Evolutionary conservation across 2,888 invertebrate genomes (phyloP).

Genomic region (Oeneis ivallda): DNA sequence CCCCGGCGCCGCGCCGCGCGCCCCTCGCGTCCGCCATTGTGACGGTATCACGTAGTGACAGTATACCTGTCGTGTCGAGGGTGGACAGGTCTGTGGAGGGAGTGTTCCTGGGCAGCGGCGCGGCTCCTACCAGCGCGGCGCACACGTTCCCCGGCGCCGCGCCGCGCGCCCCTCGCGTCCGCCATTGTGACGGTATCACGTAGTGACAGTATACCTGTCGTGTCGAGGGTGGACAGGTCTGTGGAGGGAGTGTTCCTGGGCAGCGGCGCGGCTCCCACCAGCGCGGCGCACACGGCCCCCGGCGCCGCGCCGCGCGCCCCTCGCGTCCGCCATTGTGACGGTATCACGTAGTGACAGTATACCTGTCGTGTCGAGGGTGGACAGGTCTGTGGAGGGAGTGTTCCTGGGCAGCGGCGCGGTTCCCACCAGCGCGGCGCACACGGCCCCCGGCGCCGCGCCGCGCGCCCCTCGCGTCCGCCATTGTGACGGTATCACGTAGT

Average conservation of each 20-base stretch:
- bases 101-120: constrained; percentile 46
- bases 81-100: constrained; percentile 64
- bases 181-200: constrained; percentile 61
- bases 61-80: neutral
- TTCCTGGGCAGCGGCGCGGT: constrained; percentile 46
- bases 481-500: constrained; percentile 55
- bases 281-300: constrained; percentile 62
- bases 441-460: constrained; percentile 56
- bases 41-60: constrained; percentile 52
- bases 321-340: constrained; percentile 56
- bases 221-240: constrained; percentile 54
- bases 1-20: constrained; percentile 51
- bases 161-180: constrained; percentile 47
- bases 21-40: constrained; percentile 54
- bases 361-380: constrained; percentile 43
- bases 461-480: constrained; percentile 53
- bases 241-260: constrained; percentile 54
- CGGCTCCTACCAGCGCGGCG: constrained; percentile 51
- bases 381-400: constrained; percentile 59
- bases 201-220: constrained; percentile 19
- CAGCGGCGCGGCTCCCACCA: constrained; percentile 46
- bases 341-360: constrained; percentile 48
- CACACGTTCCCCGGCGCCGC: constrained; percentile 60
- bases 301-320: constrained; percentile 49
- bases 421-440: constrained; percentile 56